These are phyloP conservation scores for Cephalopachus bancanus DNA, from an alignment of 2,797 vertebrate species.

Conservation along the genomic window DNA sequence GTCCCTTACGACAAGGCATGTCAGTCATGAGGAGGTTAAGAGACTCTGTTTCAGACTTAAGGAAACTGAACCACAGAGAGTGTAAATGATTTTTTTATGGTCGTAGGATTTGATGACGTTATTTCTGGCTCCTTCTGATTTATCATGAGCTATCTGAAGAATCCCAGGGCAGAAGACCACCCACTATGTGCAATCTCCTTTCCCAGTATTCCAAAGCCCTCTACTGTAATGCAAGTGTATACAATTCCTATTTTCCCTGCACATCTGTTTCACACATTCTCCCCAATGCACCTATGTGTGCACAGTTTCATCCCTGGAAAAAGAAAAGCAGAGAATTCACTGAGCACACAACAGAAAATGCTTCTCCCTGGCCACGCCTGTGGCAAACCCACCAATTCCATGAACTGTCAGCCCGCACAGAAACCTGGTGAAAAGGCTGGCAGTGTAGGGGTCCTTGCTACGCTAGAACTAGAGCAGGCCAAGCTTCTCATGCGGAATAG, in stretches of 20 bases:
- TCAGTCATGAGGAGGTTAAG: not conserved
- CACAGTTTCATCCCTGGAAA: not conserved
- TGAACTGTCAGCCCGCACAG: not conserved
- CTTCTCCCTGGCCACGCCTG: not conserved
- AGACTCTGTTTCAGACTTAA: conserved; percentile 17
- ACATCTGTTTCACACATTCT: not conserved
- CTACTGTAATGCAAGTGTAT: not conserved
- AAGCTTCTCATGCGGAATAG: not conserved
- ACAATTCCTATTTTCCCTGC: not conserved
- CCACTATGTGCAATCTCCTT: not conserved
- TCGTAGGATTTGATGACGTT: not conserved
- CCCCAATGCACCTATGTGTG: rapidly evolving
- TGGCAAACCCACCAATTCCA: not conserved
- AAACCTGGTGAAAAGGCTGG: not conserved
- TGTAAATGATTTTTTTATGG: not conserved
- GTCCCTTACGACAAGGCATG: not conserved
- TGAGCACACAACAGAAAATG: not conserved
- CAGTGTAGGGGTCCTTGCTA: not conserved
- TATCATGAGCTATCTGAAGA: not conserved
- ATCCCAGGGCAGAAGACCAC: not conserved
- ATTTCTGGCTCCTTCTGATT: not conserved
- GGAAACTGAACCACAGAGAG: not conserved
- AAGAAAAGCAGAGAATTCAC: not conserved
- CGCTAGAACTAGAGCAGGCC: not conserved
- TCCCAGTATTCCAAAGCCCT: not conserved